A percentile compares a stretch with the other conserved stretches of the same genome.
phyloP scores from a whole-genome alignment of 1,140 invertebrate genomes.

The Leptestheria dahalacensis region DNA sequence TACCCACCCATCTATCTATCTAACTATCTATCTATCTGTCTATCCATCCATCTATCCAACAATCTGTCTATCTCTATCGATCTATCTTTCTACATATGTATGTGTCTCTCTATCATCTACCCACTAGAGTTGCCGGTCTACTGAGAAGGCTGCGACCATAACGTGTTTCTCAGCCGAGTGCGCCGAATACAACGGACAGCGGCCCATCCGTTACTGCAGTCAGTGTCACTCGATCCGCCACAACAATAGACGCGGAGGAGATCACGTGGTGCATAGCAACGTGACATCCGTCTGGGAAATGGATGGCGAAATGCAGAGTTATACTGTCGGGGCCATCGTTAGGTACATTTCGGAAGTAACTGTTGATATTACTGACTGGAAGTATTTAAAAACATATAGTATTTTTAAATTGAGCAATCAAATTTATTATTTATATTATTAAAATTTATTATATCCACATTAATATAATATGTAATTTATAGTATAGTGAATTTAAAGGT shows the following conservation, averaged over 20 bases:
- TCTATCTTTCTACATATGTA: too few species aligned
- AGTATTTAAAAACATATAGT: too few species aligned
- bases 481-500: too few species aligned
- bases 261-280: conserved; percentile 78
- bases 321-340: conserved; percentile 91
- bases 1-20: too few species aligned
- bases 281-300: conserved; percentile 71
- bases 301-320: conserved; percentile 77
- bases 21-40: too few species aligned
- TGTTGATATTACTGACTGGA: too few species aligned
- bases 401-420: too few species aligned
- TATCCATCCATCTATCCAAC: too few species aligned
- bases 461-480: too few species aligned
- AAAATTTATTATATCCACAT: too few species aligned
- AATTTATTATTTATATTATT: too few species aligned
- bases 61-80: too few species aligned
- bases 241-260: conserved; percentile 62
- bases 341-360: conserved; percentile 53
- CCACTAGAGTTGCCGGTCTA: conserved; percentile 74
- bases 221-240: conserved; percentile 81
- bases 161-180: conserved; percentile 96
- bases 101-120: conserved; percentile 13
- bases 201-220: conserved; percentile 84
- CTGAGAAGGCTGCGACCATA: conserved; percentile 82
- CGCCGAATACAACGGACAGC: conserved; percentile 86